These are phyloP conservation scores for Heliconius erato DNA, from an alignment of 2,888 invertebrate species.

Conservation along the genomic window DNA sequence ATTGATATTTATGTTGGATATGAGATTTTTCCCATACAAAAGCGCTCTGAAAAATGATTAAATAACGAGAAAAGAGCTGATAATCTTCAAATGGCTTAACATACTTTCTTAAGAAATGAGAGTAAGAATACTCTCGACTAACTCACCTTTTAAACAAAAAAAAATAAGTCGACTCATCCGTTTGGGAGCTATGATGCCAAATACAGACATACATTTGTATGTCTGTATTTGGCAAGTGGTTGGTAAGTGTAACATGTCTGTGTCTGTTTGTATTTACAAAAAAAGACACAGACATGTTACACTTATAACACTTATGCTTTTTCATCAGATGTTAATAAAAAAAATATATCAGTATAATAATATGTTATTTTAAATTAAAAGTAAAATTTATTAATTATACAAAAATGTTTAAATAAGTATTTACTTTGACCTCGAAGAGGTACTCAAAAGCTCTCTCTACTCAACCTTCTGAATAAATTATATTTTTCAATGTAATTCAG, in stretches of 20 bases:
- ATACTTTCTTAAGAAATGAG: background rate
- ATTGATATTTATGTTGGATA: background rate
- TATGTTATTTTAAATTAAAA: background rate
- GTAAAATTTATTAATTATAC: background rate
- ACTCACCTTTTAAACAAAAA: background rate
- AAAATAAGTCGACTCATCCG: background rate
- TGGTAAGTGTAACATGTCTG: no score
- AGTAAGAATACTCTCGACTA: background rate
- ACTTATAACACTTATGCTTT: no score
- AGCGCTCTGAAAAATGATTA: background rate
- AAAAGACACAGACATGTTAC: background rate
- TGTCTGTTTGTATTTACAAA: no score
- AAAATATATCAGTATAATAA: background rate
- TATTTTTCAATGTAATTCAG: background rate
- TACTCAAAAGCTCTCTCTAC: background rate
- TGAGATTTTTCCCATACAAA: background rate
- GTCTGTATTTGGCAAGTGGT: no score
- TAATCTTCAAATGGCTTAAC: background rate
- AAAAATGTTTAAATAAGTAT: background rate
- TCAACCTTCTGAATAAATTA: background rate
- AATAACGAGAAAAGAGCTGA: background rate
- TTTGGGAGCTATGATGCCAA: background rate
- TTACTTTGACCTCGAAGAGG: background rate
- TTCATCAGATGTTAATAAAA: no score
- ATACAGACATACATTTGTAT: no score